Evolutionary conservation across 2,113 vertebrate genomes (phyloP), one percentile per base, ranked within the genome.

Genomic region (Eptatretus burgeri): DNA sequence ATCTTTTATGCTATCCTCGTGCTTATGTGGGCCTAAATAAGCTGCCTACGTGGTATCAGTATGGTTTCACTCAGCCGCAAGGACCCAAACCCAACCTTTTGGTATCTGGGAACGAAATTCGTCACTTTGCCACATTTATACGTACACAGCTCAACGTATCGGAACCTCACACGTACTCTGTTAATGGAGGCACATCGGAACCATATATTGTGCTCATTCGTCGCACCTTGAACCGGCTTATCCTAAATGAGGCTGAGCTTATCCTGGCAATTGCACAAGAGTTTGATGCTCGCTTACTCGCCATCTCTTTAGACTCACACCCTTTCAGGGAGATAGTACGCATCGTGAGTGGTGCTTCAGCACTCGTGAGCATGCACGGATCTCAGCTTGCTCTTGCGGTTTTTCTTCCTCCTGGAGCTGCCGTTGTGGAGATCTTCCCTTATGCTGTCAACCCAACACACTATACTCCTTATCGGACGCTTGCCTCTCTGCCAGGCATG

Each of bases 1-100:
- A 84, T 64, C 81, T 98, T 8, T 80, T 98, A 68, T 98, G 91
- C 73, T 98, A 95, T 65, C 83, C 86, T 1, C 89, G 82, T 19
- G 84, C 88, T 0, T 93, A 96, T 0, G 79, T 96, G 62, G 91
- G 91, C 3, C 73, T 98, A 63, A 89, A 86, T 69, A 98, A 98
- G 75, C 77, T 79, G 77, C 93, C 89, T 53, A 96, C 88, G 16
- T 98, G 91, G 91, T 98, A 98, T 73, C 91, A 98, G 68, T 96
- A 98, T 0, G 91, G 91, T 13, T 98, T 98, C 65, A 82, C 93
- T 18, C 91, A 98, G 68, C 91, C 91, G 0, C 91, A 98, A 69
- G 89, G 91, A 9, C 85, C 89, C 0, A 98, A 94, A 71, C 87
- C 91, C 66, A 98, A 93, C 72, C 82, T 94, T 70, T 72, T 98